A percentile compares a stretch with the other conserved stretches of the same genome.
Conservation (phyloP, 2,113 vertebrate genomes). For the Malaclemys terrapin region DNA sequence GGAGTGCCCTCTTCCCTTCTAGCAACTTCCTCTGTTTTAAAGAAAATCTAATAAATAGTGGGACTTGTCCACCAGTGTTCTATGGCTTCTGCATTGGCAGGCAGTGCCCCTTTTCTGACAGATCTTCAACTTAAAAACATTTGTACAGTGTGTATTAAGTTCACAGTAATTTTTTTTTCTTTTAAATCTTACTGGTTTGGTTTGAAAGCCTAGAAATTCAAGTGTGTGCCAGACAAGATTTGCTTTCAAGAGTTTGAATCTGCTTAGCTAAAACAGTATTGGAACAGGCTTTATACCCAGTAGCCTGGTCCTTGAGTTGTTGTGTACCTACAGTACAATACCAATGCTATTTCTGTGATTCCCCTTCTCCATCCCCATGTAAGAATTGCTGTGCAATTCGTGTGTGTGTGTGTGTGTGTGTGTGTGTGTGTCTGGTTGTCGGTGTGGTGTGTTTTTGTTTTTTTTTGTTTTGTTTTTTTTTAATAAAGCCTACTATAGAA, state of each 20-base stretch:
- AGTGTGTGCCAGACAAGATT: background rate
- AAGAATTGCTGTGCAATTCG: background rate
- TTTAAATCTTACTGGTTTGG: background rate
- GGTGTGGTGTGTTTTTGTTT: no score
- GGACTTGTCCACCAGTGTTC: background rate
- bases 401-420: no score
- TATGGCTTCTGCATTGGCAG: background rate
- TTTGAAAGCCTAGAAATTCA: rapidly evolving
- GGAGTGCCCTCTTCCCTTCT: rapidly evolving
- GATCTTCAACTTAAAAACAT: background rate
- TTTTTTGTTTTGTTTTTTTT: background rate
- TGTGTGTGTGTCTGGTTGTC: no score
- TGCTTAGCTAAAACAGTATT: background rate
- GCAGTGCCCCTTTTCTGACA: background rate
- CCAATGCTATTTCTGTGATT: background rate
- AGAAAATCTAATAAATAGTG: background rate
- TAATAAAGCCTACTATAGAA: background rate
- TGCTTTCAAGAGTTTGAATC: rapidly evolving
- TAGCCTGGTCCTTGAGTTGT: rapidly evolving
- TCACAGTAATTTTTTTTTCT: background rate
- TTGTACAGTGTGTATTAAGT: background rate
- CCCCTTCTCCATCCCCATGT: background rate
- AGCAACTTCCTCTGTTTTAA: background rate
- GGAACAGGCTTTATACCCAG: rapidly evolving
- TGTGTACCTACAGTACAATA: background rate